Evolutionary conservation across 2,113 vertebrate species (phyloP).

Genomic region (Paradoxurus hermaphroditus): DNA sequence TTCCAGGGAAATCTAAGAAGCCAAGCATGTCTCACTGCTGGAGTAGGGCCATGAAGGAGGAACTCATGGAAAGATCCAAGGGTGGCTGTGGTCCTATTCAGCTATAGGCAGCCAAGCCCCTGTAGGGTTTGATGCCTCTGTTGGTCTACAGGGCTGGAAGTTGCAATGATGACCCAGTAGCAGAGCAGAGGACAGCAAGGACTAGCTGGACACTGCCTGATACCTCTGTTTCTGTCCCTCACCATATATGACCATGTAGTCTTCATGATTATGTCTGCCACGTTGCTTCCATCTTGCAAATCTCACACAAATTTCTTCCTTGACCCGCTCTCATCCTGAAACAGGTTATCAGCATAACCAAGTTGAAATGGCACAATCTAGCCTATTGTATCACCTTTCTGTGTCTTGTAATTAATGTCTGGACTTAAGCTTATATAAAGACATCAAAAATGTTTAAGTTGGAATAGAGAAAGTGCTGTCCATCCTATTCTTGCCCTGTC

Average conservation of each 20-base stretch:
- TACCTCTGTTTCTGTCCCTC: neutral
- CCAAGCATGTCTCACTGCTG: neutral
- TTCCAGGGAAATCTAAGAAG: neutral
- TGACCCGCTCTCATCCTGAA: neutral
- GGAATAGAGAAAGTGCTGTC: neutral
- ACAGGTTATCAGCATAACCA: neutral
- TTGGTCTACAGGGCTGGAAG: neutral
- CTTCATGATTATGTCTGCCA: neutral
- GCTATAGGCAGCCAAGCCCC: neutral
- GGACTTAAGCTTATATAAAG: neutral
- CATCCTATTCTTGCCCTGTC: neutral
- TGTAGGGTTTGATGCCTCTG: too few species aligned
- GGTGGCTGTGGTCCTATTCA: neutral
- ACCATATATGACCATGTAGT: neutral
- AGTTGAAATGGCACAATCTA: neutral
- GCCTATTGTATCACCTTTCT: neutral
- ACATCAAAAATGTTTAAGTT: neutral
- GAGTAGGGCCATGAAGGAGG: too few species aligned
- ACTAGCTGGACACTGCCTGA: rapidly evolving
- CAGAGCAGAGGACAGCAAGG: neutral
- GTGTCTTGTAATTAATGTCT: neutral
- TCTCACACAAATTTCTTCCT: neutral
- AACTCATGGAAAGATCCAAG: neutral
- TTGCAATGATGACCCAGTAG: neutral
- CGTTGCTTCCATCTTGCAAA: neutral